Evolutionary conservation across 1,140 invertebrate genomes (phyloP).

Genomic region (Pseudomyrmex pallidus): DNA sequence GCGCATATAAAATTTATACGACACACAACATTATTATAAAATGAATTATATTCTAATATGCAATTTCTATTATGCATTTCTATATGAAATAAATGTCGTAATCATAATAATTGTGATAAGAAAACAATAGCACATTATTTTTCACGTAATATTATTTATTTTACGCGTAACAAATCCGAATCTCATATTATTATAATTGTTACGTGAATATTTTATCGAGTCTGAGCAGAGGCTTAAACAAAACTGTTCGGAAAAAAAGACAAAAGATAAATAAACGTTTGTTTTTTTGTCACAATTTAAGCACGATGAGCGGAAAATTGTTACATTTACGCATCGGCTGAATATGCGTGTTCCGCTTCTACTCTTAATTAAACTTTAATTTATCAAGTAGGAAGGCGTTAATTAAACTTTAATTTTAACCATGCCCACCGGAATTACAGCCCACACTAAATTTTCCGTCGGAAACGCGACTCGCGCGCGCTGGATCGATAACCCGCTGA

Average conservation of each 20-base stretch:
- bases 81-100: too few relatives aligned
- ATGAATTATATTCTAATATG: neutral
- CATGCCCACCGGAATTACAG: slow-evolving; percentile 67
- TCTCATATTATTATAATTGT: neutral
- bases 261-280: slow-evolving; percentile 28
- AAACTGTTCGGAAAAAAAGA: slow-evolving; percentile 10
- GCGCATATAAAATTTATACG: neutral
- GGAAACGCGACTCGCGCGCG: slow-evolving; percentile 42
- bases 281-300: slow-evolving; percentile 20
- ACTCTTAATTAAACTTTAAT: slow-evolving; percentile 74
- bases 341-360: slow-evolving; percentile 13
- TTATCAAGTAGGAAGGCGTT: slow-evolving; percentile 71
- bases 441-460: slow-evolving; percentile 71
- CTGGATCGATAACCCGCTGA: slow-evolving; percentile 67
- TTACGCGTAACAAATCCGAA: too few relatives aligned
- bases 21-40: neutral
- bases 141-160: too few relatives aligned
- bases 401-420: slow-evolving; percentile 78
- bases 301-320: slow-evolving; percentile 7
- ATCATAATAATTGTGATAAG: too few relatives aligned
- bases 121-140: too few relatives aligned
- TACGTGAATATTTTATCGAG: slow-evolving; percentile 20
- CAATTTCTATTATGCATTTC: too few relatives aligned
- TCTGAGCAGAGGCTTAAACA: neutral
- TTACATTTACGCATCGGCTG: slow-evolving; percentile 21